Evolutionary conservation across 2,797 vertebrate genomes (phyloP), one percentile per base, ranked within the genome.

Genomic region (Yasuhikotakia modesta): DNA sequence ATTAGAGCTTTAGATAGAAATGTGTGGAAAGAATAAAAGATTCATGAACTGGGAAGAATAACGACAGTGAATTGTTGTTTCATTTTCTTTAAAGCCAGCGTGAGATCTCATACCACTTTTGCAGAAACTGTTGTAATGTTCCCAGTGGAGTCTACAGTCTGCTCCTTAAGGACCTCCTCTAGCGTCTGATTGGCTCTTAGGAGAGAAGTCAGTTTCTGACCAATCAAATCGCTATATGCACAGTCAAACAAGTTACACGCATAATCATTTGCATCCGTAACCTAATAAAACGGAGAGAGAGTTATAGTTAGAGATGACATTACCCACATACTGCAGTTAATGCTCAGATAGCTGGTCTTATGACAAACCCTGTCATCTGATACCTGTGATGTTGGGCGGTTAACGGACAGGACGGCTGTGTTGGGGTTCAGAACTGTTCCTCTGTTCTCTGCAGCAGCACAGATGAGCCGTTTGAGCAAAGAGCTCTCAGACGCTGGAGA

Each of bases 161-260:
- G 94, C 80, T 96, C 94, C 0, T 87, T 89, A 70, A 95, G 79
- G 4, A 91, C 91, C 70, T 95, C 91, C 45, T 93, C 90, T 11
- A 92, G 69, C 0, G 91, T 89, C 10, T 93, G 92, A 57, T 84
- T 92, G 5, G 92, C 92, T 88, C 91, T 94, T 74, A 99, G 87
- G 8, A 98, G 73, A 30, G 57, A 81, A 0, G 90, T 89, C 70
- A 98, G 87, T 70, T 90, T 94, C 87, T 90, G 92, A 50, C 96
- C 96, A 78, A 95, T 93, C 79, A 99, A 84, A 24, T 95, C 94
- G 14, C 87, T 77, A 61, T 89, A 83, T n/a, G 88, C 90, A 76
- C 90, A 94, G 53, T 95, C 94, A 85, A 98, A 93, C 60, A 98
- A 85, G 70, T 87, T 93, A 87, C 93, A 95, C 3, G 96, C 96